These are phyloP conservation scores for Vimba vimba DNA, from an alignment of 2,113 vertebrate species.

Conservation along the genomic window DNA sequence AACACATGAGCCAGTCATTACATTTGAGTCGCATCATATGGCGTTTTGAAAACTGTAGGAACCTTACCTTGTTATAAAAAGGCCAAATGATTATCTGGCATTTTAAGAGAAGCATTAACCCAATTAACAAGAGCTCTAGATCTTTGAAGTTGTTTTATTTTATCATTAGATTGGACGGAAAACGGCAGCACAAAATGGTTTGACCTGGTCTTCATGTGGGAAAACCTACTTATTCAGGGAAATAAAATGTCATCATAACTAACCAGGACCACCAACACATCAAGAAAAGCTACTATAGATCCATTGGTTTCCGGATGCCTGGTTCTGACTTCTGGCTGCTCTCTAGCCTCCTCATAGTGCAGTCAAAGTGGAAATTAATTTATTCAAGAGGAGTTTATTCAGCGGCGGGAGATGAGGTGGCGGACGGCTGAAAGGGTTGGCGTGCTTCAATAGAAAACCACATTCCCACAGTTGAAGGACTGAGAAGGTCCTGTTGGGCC, in stretches of 20 bases:
- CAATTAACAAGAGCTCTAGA: background rate
- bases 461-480: constrained; percentile 67
- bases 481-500: constrained; percentile 56
- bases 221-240: background rate
- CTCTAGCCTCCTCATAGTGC: constrained; percentile 49
- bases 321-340: constrained; percentile 34
- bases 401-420: constrained; percentile 37
- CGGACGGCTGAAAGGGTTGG: constrained; percentile 7
- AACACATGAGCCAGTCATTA: background rate
- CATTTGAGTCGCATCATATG: background rate
- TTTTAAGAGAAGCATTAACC: background rate
- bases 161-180: background rate
- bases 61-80: background rate
- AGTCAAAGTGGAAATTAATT: constrained; percentile 54
- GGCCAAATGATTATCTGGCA: too few relatives aligned
- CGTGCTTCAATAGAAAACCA: constrained; percentile 60
- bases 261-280: constrained; percentile 36
- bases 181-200: background rate
- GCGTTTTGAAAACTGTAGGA: background rate
- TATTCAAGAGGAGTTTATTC: constrained; percentile 47
- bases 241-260: constrained; percentile 12
- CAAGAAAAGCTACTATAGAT: constrained; percentile 25
- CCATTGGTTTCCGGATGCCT: constrained; percentile 24
- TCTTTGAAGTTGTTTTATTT: background rate
- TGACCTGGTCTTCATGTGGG: background rate